These are phyloP conservation scores for Diploptera punctata DNA, from an alignment of 2,888 invertebrate species.

Conservation along the genomic window DNA sequence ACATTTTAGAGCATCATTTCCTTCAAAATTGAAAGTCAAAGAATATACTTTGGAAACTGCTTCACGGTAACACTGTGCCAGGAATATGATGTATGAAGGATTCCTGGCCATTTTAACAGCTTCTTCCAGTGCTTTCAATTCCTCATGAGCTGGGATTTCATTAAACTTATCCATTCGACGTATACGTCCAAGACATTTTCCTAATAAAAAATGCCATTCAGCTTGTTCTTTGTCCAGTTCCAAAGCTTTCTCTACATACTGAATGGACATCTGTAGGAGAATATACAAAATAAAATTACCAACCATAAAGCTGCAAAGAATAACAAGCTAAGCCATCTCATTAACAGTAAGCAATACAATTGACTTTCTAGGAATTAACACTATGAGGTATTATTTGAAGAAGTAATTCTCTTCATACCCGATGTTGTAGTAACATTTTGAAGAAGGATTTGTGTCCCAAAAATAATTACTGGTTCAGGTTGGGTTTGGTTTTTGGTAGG, in stretches of 20 bases:
- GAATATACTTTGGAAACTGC: conserved; percentile 14
- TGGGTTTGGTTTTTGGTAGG: no score
- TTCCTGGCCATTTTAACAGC: conserved; percentile 15
- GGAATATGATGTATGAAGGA: conserved; percentile 22
- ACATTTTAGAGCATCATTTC: not conserved
- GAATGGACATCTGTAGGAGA: no score
- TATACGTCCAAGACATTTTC: conserved; percentile 32
- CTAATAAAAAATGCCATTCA: conserved; percentile 33
- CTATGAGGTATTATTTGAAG: no score
- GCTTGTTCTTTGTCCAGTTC: conserved; percentile 7
- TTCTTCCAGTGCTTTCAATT: conserved; percentile 22
- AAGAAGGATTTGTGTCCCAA: no score
- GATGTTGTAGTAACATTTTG: no score
- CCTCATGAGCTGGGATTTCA: conserved; percentile 29
- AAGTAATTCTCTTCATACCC: no score
- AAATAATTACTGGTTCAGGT: no score
- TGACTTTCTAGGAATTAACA: no score
- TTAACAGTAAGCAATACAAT: no score
- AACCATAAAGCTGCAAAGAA: no score
- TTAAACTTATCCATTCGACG: not conserved
- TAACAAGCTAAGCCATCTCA: no score
- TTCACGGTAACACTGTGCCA: conserved; percentile 35
- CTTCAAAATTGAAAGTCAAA: not conserved
- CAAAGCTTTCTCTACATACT: conserved; percentile 13
- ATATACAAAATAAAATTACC: no score